Evolutionary conservation across 2,888 invertebrate genomes (phyloP).

Genomic region (Xylophagus ater): DNA sequence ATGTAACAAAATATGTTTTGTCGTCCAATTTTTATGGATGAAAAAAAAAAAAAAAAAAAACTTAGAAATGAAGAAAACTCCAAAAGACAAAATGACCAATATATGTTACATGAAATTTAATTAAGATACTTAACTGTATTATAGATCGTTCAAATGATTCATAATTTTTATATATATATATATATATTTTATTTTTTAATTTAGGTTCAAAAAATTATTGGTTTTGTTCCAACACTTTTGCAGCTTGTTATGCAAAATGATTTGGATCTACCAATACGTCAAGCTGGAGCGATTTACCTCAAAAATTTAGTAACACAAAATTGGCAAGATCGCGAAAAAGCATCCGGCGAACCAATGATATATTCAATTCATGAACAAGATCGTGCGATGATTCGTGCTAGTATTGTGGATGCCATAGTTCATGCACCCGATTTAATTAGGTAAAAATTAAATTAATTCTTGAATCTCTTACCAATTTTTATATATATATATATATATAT

Average conservation of each 20-base stretch:
- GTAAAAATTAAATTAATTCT: slow-evolving; percentile 27
- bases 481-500: too few relatives aligned
- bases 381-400: slow-evolving; percentile 79
- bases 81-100: too few relatives aligned
- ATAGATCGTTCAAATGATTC: too few relatives aligned
- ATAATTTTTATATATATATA: not conserved
- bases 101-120: too few relatives aligned
- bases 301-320: slow-evolving; percentile 84
- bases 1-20: too few relatives aligned
- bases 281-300: slow-evolving; percentile 93
- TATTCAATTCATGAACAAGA: slow-evolving; percentile 95
- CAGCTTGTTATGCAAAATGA: slow-evolving; percentile 89
- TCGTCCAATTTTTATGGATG: too few relatives aligned
- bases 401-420: slow-evolving; percentile 91
- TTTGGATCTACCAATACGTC: slow-evolving; percentile 81
- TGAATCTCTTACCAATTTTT: too few relatives aligned
- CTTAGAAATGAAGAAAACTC: too few relatives aligned
- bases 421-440: slow-evolving; percentile 81
- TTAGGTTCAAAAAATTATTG: slow-evolving; percentile 88
- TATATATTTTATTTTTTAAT: slow-evolving; percentile 17
- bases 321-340: slow-evolving; percentile 78
- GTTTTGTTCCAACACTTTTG: slow-evolving; percentile 85
- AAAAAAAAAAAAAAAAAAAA: too few relatives aligned
- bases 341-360: slow-evolving; percentile 59
- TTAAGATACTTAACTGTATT: too few relatives aligned